A percentile compares a stretch with the other conserved stretches of the same genome.
Conservation (phyloP, 2,888 invertebrate species). For the Parascotia fuliginaria region DNA sequence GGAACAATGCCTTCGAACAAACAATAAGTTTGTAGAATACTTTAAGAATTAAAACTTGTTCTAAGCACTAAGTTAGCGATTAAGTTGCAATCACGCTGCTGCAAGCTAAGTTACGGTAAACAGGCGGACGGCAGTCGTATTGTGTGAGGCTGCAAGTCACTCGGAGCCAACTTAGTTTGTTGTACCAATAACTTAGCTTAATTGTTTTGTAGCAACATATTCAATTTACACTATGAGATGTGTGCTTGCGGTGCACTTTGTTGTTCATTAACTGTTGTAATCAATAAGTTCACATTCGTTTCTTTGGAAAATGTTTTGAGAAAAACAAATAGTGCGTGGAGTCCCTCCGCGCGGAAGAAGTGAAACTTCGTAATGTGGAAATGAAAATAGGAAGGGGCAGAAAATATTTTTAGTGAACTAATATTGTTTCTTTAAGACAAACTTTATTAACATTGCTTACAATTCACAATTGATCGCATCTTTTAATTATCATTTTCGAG, state of each 20-base stretch:
- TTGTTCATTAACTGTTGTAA: background rate
- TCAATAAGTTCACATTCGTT: background rate
- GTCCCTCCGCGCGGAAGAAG: too few relatives aligned
- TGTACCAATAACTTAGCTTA: slow-evolving; percentile 66
- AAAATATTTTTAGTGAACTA: too few relatives aligned
- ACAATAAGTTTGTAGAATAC: slow-evolving; percentile 56
- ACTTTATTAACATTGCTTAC: too few relatives aligned
- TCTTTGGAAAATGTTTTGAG: background rate
- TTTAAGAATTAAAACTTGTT: slow-evolving; percentile 66
- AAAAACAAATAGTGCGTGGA: too few relatives aligned
- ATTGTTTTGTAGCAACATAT: slow-evolving; percentile 55
- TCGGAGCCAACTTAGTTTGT: slow-evolving; percentile 61
- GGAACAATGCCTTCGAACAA: slow-evolving; percentile 39
- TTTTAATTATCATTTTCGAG: too few relatives aligned
- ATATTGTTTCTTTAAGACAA: too few relatives aligned
- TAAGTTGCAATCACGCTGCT: slow-evolving; percentile 72
- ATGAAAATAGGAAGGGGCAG: too few relatives aligned
- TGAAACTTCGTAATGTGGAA: too few relatives aligned
- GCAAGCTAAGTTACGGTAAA: slow-evolving; percentile 68
- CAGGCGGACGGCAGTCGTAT: slow-evolving; percentile 66
- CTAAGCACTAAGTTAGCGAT: slow-evolving; percentile 69
- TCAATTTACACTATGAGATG: slow-evolving; percentile 26
- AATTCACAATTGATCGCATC: too few relatives aligned
- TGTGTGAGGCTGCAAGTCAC: slow-evolving; percentile 57
- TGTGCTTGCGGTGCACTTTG: background rate